Conservation (phyloP, 2,113 vertebrate species). For the Danio rerio region DNA sequence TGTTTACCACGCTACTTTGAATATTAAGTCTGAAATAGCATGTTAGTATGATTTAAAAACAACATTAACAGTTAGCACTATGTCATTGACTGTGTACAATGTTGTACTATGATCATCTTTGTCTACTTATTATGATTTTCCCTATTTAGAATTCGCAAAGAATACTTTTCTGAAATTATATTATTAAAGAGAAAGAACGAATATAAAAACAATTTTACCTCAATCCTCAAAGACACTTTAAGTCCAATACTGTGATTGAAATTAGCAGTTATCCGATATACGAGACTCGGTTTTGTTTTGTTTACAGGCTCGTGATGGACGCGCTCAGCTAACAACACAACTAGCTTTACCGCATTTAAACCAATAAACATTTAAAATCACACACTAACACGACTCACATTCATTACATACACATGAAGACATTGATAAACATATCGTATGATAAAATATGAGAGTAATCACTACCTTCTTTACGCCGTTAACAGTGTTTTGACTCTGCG, state of each 20-base stretch:
- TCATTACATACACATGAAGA: neutral
- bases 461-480: constrained; percentile 16
- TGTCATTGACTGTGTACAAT: too few relatives aligned
- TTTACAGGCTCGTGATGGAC: neutral
- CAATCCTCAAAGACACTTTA: neutral
- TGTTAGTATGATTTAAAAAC: too few relatives aligned
- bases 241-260: neutral
- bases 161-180: too few relatives aligned
- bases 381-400: neutral
- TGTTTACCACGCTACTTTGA: too few relatives aligned
- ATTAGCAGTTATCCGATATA: neutral
- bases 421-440: neutral
- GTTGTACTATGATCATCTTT: too few relatives aligned
- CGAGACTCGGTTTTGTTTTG: constrained; percentile 4
- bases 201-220: too few relatives aligned
- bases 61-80: too few relatives aligned
- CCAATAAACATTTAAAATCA: neutral
- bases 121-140: too few relatives aligned
- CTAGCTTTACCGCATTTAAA: constrained; percentile 11
- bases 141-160: too few relatives aligned
- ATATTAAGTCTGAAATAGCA: too few relatives aligned
- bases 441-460: neutral
- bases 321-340: constrained; percentile 16
- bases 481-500: neutral
- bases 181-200: too few relatives aligned